Percentiles rank a stretch among this genome's conserved stretches.
Evolutionary conservation across 2,888 invertebrate genomes (phyloP).

Genomic region (Eledona agricola): DNA sequence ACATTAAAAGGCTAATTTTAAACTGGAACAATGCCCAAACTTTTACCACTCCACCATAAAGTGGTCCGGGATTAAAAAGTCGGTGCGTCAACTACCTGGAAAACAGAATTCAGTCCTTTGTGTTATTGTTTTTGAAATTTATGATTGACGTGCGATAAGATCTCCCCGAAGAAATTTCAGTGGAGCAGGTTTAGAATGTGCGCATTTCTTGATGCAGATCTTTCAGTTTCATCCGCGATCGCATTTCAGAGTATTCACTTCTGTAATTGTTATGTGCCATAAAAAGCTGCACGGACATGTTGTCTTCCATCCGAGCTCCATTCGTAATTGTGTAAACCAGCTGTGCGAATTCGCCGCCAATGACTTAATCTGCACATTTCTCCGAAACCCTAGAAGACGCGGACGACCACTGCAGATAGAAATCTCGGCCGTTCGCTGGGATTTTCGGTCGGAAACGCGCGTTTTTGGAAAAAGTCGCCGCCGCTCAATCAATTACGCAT

Average conservation of each 20-base stretch:
- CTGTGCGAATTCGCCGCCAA: constrained; percentile 55
- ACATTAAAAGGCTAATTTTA: constrained; percentile 12
- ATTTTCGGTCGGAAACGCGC: constrained; percentile 5
- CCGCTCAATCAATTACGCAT: constrained; percentile 26
- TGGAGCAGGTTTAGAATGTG: constrained; percentile 5
- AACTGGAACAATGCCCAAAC: constrained; percentile 10
- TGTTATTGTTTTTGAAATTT: not conserved
- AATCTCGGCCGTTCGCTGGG: constrained; percentile 4
- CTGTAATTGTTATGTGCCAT: constrained; percentile 57
- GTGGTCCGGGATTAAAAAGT: too few relatives aligned
- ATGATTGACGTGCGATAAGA: too few relatives aligned
- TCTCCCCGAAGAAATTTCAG: too few relatives aligned
- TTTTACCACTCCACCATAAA: too few relatives aligned
- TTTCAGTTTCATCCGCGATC: constrained; percentile 28
- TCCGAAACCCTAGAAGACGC: constrained; percentile 41
- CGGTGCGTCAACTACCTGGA: too few relatives aligned
- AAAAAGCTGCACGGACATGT: constrained; percentile 57
- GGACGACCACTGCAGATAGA: constrained; percentile 4
- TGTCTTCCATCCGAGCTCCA: constrained; percentile 51
- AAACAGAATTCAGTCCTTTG: too few relatives aligned
- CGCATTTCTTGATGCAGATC: constrained; percentile 4
- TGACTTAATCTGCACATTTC: constrained; percentile 57
- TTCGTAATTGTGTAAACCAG: constrained; percentile 54
- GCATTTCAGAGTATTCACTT: constrained; percentile 51
- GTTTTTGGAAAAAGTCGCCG: constrained; percentile 4